phyloP scores from a whole-genome alignment of 2,113 vertebrate species.

The Nothoprocta pentlandii region DNA sequence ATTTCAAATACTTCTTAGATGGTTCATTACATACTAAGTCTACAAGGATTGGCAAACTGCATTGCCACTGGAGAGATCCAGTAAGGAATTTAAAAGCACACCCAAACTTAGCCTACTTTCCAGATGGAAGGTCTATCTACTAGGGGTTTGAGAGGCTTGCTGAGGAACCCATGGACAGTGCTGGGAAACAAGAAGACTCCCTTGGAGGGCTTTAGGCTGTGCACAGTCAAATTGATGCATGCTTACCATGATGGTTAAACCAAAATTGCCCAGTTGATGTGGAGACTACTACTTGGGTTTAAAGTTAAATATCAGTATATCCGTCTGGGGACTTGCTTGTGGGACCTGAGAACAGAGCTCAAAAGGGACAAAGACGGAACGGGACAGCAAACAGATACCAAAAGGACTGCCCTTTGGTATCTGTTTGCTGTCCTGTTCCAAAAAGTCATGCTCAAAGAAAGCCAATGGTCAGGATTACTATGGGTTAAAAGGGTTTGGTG shows the following conservation, averaged over 20 bases:
- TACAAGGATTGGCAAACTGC: background rate
- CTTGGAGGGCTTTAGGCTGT: background rate
- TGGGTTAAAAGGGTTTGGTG: background rate
- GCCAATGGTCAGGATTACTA: background rate
- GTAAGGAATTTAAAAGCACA: background rate
- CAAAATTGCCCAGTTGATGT: background rate
- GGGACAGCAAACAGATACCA: too few species aligned
- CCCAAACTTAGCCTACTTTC: background rate
- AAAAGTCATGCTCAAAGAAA: background rate
- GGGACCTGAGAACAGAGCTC: background rate
- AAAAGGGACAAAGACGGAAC: background rate
- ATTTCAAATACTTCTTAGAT: background rate
- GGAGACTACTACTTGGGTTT: background rate
- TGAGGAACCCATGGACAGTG: background rate
- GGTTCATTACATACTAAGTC: background rate
- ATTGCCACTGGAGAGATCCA: background rate
- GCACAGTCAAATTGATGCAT: background rate
- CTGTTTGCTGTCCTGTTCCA: background rate
- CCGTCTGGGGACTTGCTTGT: too few species aligned
- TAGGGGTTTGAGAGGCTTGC: background rate
- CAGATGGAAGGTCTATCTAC: background rate
- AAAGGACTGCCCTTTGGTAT: background rate
- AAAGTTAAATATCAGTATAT: background rate
- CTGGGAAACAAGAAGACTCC: background rate
- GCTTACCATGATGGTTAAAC: background rate